Conservation (phyloP, 2,797 vertebrate genomes). For the Gymnoscopelus braueri region DNA sequence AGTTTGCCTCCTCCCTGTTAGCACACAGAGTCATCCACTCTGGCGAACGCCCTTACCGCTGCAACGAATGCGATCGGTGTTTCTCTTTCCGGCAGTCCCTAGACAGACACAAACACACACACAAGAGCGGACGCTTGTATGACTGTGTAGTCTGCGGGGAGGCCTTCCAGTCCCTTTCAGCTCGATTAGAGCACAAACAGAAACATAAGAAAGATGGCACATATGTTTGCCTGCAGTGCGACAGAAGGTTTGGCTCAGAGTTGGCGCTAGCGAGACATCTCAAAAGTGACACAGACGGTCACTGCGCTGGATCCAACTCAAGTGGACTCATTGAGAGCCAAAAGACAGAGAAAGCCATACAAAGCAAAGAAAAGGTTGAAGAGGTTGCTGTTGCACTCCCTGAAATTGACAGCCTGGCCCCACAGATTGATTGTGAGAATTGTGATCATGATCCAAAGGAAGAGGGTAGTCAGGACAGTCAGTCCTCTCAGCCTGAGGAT, state of each 20-base stretch:
- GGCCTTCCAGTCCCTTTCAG: slow-evolving; percentile 63
- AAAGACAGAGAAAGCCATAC: not conserved
- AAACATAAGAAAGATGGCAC: slow-evolving; percentile 33
- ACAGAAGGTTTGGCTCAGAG: slow-evolving; percentile 63
- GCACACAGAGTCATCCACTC: slow-evolving; percentile 81
- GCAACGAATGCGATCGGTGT: slow-evolving; percentile 74
- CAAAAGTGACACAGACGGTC: slow-evolving; percentile 46
- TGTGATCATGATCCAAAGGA: not conserved
- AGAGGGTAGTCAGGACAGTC: not conserved
- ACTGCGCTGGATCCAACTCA: not conserved
- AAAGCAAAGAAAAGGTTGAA: not conserved
- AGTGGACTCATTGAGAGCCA: not conserved
- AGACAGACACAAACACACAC: slow-evolving; percentile 77
- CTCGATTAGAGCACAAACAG: slow-evolving; percentile 53
- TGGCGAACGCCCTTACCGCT: slow-evolving; percentile 77
- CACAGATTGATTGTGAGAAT: not conserved
- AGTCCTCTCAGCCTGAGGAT: not conserved
- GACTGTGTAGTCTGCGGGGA: slow-evolving; percentile 69
- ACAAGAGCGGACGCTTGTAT: slow-evolving; percentile 63
- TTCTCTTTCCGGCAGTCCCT: slow-evolving; percentile 83
- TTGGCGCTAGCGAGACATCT: slow-evolving; percentile 62
- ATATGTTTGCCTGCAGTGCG: slow-evolving; percentile 51
- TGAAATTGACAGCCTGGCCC: not conserved
- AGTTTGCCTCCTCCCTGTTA: slow-evolving; percentile 74
- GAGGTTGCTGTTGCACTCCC: not conserved